Percentiles rank a stretch among this genome's conserved stretches.
Evolutionary conservation across 1,140 invertebrate genomes (phyloP).

Genomic region (Oryctes rhinoceros): DNA sequence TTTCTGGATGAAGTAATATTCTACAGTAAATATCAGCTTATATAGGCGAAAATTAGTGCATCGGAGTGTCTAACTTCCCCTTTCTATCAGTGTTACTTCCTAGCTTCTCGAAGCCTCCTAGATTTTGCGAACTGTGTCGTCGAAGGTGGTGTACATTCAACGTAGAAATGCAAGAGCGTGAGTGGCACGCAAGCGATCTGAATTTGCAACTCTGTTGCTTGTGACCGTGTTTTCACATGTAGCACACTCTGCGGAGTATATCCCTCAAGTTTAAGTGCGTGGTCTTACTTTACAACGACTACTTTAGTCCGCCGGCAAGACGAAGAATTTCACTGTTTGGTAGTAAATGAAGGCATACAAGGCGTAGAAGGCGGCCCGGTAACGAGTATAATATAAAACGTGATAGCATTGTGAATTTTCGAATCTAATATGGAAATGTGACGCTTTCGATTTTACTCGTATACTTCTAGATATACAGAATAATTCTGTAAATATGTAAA

Average conservation of each 20-base stretch:
- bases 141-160: too few species aligned
- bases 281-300: neutral
- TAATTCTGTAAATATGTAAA: conserved; percentile 1
- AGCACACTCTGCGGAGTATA: neutral
- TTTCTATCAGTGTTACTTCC: too few species aligned
- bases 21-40: too few species aligned
- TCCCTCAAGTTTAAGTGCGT: conserved; percentile 2
- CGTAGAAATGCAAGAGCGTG: too few species aligned
- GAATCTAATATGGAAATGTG: neutral
- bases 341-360: neutral
- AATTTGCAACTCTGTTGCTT: neutral
- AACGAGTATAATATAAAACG: conserved; percentile 20
- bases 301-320: neutral
- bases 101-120: too few species aligned
- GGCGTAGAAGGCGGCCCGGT: neutral
- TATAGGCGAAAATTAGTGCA: too few species aligned
- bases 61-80: too few species aligned
- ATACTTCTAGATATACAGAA: neutral
- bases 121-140: too few species aligned
- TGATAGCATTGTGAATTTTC: neutral
- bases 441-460: conserved; percentile 12
- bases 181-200: too few species aligned
- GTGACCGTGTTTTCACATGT: conserved; percentile 13
- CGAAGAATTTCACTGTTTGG: neutral
- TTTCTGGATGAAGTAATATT: too few species aligned